A percentile compares a stretch with the other conserved stretches of the same genome.
phyloP scores from a whole-genome alignment of 1,140 invertebrate species.

The Homarus americanus region DNA sequence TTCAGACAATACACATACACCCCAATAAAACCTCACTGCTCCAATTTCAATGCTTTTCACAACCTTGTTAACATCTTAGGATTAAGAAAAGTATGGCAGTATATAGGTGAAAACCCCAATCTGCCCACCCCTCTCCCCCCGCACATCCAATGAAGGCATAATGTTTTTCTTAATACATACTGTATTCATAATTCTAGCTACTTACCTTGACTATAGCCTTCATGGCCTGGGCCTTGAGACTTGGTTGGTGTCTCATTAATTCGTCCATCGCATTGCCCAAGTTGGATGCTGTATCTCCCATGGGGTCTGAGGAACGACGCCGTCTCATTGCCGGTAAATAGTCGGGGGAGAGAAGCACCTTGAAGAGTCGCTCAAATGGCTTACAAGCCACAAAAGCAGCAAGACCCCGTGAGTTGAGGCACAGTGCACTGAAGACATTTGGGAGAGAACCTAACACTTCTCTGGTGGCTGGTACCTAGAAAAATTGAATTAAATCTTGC shows the following conservation, averaged over 20 bases:
- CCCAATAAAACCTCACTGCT: too few species aligned
- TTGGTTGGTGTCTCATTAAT: constrained; percentile 94
- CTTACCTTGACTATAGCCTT: constrained; percentile 86
- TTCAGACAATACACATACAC: too few species aligned
- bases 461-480: constrained; percentile 88
- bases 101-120: too few species aligned
- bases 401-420: constrained; percentile 90
- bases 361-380: constrained; percentile 92
- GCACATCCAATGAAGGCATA: too few species aligned
- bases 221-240: constrained; percentile 88
- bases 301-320: constrained; percentile 88
- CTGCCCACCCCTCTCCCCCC: too few species aligned
- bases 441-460: constrained; percentile 93
- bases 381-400: constrained; percentile 89
- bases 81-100: too few species aligned
- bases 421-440: constrained; percentile 94
- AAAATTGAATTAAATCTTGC: constrained; percentile 38
- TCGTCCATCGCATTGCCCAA: constrained; percentile 96
- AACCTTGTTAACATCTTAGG: too few species aligned
- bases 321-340: constrained; percentile 93
- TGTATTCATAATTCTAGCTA: background rate
- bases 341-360: constrained; percentile 86
- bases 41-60: too few species aligned
- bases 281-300: constrained; percentile 93
- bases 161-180: too few species aligned